Base-by-base conservation (phyloP, 2,113 vertebrate genomes). In the Paracanthobrama guichenoti region DNA sequence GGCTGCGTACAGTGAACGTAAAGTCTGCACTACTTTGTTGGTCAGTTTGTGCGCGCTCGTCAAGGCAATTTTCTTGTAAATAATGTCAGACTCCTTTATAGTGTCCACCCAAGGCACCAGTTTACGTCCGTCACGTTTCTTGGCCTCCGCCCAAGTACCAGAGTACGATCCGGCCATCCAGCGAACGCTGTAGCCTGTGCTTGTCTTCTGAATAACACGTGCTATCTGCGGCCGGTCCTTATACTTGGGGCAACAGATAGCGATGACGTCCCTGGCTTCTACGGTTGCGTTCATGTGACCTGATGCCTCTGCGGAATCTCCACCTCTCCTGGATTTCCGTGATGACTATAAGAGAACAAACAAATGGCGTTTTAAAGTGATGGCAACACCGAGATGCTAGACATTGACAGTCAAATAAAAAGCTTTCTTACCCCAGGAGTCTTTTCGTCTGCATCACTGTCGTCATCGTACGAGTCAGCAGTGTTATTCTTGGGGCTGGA, bases 101-200 rank as follows among this genome's bases (percentile, higher is more conserved):
- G 96, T 99, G 96, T 99, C 98, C 96, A 99, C 97, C 98, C 98
- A 99, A 97, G 98, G 98, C 98, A 99, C 98, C 96, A 95, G 95
- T 97, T 98, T 99, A 92, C 97, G 97, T 90, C 97, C 98, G 88
- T 98, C 97, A 26, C 98, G 97, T 95, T 98, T 98, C 95, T 98
- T 99, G 92, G 98, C 98, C 91, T 99, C 97, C 46, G 96, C 97
- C 98, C 98, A 99, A 91, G 97, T 96, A 93, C 98, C 98, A 82
- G 97, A 98, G 95, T 99, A 99, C 91, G 98, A 99, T 94, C 98
- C 98, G 74, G 98, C 98, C 97, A 99, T 99, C 97, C 97, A 99
- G 94, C 97, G 97, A 93, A 99, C 95, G 93, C 94, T 97, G 95
- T 97, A 99, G 92, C 98, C 98, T 89, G 76, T 95, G 94, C 95